Base-by-base conservation (phyloP, 1,140 invertebrate genomes). In the Cherax quadricarinatus region DNA sequence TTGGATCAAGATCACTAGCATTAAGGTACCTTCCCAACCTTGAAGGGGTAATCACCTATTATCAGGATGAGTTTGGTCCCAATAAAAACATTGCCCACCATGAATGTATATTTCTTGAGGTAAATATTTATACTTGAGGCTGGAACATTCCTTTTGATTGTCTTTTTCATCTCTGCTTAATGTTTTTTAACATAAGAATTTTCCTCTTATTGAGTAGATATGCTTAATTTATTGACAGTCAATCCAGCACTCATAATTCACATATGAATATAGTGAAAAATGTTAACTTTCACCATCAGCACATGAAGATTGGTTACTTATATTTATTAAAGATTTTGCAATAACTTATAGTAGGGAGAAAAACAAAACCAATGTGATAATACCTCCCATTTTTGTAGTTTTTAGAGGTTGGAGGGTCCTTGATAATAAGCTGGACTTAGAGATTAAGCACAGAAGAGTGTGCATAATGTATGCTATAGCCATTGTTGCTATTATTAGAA, bases 391-490 rank as follows among this genome's bases (percentile, higher is more conserved):
- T 41, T 41, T 41, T 41, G 30, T 41, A 41, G 30, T 41, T 41
- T 41, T 41, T 41, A 2, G 30, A 41, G 30, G 30, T 41, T 41
- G 30, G 30, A 41, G 21, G 12, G 62, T 16, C 18, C 18, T 75
- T 7, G 3, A 75, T 10, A 30, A 70, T 30, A 30, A n/a, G 70
- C 24, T 75, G 30, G 70, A 9, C 21, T 75, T 75, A 21, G 62
- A 66, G 18, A 18, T 30, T 9, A 30, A 7, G 21, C 6, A 30
- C 70, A 18, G 60, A 21, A 6, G 48, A 4, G 6, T 18, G 83
- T 85, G 83, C 83, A 85, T 85, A 85, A 85, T 75, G 60, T 70
- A 66, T 85, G 60, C 82, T 85, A 70, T 66, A 62, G 21, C 70
- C 83, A 85, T 62, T 85, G 83, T 57, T 85, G 83, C 83, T 85